phyloP scores from a whole-genome alignment of 2,797 vertebrate species.

The Chelmon rostratus region DNA sequence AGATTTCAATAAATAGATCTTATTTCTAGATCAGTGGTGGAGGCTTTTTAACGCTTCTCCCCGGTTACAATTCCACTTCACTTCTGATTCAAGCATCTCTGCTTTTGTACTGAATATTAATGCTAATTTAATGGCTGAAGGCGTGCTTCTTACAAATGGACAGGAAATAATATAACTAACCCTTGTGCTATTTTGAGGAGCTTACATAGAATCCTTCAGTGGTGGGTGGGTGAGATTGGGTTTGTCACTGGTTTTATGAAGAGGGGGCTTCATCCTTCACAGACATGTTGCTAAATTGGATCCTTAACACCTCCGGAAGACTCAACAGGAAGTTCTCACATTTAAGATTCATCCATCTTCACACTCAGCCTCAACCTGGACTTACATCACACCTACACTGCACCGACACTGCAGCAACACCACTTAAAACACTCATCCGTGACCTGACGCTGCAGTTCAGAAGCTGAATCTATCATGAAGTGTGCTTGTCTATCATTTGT shows the following conservation, averaged over 20 bases:
- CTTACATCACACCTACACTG: conserved; percentile 45
- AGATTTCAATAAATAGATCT: conserved; percentile 21
- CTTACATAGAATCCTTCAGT: conserved; percentile 42
- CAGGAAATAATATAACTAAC: conserved; percentile 45
- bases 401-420: conserved; percentile 36
- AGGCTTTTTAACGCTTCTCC: conserved; percentile 32
- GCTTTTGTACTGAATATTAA: conserved; percentile 29
- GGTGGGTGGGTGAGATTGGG: conserved; percentile 58
- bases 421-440: conserved; percentile 22
- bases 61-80: conserved; percentile 21
- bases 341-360: conserved; percentile 56
- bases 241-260: conserved; percentile 46
- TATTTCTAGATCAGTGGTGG: conserved; percentile 28
- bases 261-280: conserved; percentile 34
- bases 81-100: conserved; percentile 19
- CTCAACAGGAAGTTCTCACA: conserved; percentile 57
- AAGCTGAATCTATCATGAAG: background rate
- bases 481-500: background rate
- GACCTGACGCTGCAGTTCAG: conserved; percentile 6
- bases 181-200: conserved; percentile 54
- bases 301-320: conserved; percentile 63
- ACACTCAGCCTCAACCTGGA: conserved; percentile 34
- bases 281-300: conserved; percentile 51
- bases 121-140: conserved; percentile 37
- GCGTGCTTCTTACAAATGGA: conserved; percentile 32